Conservation (phyloP, 1,140 invertebrate genomes). For the Oscheius sp. region DNA sequence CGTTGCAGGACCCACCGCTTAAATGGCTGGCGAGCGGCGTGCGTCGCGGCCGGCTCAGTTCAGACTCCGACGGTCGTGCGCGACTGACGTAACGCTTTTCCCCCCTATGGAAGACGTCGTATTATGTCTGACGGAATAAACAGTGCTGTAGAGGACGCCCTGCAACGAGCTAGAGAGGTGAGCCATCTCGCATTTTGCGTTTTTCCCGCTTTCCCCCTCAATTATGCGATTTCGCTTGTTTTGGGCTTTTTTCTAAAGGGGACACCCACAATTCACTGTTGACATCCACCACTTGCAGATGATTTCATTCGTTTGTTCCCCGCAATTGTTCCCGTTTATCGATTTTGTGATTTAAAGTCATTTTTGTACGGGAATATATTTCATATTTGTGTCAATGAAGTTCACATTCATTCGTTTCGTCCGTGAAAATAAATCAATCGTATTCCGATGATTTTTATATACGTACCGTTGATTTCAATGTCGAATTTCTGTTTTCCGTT, state of each 20-base stretch:
- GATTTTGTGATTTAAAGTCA: background rate
- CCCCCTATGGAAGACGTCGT: slow-evolving; percentile 3
- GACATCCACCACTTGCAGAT: background rate
- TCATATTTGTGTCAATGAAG: background rate
- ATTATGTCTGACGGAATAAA: slow-evolving; percentile 2
- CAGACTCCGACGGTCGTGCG: background rate
- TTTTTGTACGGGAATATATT: background rate
- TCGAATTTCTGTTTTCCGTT: background rate
- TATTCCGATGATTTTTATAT: background rate
- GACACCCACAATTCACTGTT: too few species aligned
- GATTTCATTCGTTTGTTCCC: background rate
- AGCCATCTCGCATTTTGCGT: background rate
- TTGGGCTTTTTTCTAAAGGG: too few species aligned
- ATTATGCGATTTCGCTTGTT: too few species aligned
- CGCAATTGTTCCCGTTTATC: background rate
- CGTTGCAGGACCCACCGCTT: too few species aligned
- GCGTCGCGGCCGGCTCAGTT: background rate
- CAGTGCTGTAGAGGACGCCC: slow-evolving; percentile 12
- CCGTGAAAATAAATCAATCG: background rate
- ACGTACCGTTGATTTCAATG: background rate
- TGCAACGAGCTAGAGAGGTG: slow-evolving; percentile 20
- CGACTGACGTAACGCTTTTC: background rate
- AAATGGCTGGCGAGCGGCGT: too few species aligned
- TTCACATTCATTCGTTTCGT: background rate
- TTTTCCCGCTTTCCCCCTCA: too few species aligned